Conservation (phyloP, 2,113 vertebrate species). For the Circaetus cinerascens region DNA sequence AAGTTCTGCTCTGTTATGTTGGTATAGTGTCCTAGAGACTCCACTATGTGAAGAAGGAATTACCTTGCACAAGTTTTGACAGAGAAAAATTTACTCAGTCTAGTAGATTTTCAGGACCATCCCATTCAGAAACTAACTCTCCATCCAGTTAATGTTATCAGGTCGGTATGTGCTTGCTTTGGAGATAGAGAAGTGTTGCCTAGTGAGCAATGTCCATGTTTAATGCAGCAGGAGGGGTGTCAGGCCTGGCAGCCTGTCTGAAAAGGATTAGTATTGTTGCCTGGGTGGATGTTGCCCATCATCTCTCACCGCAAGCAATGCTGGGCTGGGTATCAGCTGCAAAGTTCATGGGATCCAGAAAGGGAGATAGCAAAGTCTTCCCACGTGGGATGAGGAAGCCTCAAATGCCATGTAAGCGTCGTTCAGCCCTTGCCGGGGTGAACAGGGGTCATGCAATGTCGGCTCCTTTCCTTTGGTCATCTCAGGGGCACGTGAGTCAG, state of each 20-base stretch:
- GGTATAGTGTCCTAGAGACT: not conserved
- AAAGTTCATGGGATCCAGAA: not conserved
- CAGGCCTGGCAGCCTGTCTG: not conserved
- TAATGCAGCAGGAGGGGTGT: not conserved
- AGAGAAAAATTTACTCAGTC: not conserved
- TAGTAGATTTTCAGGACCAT: not conserved
- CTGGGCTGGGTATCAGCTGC: not conserved
- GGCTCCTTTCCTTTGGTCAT: not conserved
- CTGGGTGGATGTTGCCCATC: not conserved
- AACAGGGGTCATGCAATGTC: not conserved
- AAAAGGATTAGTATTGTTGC: not conserved
- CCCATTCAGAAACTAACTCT: not conserved
- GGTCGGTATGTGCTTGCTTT: not conserved
- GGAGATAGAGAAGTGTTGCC: not conserved
- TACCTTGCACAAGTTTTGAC: not conserved
- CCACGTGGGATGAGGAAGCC: accelerated
- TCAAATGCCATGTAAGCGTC: accelerated
- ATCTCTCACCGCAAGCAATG: not conserved
- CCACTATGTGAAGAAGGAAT: not conserved
- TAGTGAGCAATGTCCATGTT: not conserved
- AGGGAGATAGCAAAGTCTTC: not conserved
- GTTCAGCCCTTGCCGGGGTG: not conserved
- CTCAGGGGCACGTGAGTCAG: not conserved
- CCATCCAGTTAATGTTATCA: not conserved
- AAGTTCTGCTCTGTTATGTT: not conserved